These are phyloP conservation scores for Trisateles emortualis DNA, from an alignment of 2,888 invertebrate genomes.

Conservation along the genomic window DNA sequence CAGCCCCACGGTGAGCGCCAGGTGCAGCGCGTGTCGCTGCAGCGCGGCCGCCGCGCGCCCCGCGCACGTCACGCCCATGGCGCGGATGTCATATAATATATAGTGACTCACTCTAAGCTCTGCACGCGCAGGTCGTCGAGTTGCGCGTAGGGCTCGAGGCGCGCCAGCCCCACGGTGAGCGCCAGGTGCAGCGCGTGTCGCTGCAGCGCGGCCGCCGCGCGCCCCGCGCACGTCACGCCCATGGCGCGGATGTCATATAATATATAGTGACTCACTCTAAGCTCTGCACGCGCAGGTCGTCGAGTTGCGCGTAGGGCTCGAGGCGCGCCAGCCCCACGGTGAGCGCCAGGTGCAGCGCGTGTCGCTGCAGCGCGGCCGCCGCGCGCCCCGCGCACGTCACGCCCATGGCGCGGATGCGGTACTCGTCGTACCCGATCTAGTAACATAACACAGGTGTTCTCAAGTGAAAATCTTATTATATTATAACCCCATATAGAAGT, in stretches of 20 bases:
- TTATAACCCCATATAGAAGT: too few relatives aligned
- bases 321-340: slow-evolving; percentile 72
- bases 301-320: slow-evolving; percentile 79
- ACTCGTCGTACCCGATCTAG: slow-evolving; percentile 80
- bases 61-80: too few relatives aligned
- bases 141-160: slow-evolving; percentile 79
- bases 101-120: slow-evolving; percentile 74
- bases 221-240: slow-evolving; percentile 52
- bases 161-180: slow-evolving; percentile 70
- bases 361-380: slow-evolving; percentile 66
- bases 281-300: slow-evolving; percentile 69
- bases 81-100: too few relatives aligned
- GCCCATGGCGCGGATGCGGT: slow-evolving; percentile 80
- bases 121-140: slow-evolving; percentile 74
- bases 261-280: slow-evolving; percentile 66
- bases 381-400: slow-evolving; percentile 72
- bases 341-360: slow-evolving; percentile 70
- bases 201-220: too few relatives aligned
- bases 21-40: slow-evolving; percentile 65
- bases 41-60: too few relatives aligned
- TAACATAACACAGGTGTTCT: too few relatives aligned
- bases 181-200: slow-evolving; percentile 72
- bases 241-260: too few relatives aligned
- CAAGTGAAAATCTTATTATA: too few relatives aligned
- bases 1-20: slow-evolving; percentile 73